Percentiles rank a stretch among this genome's conserved stretches.
phyloP scores from a whole-genome alignment of 2,888 invertebrate species.

The Lottia scabra region DNA sequence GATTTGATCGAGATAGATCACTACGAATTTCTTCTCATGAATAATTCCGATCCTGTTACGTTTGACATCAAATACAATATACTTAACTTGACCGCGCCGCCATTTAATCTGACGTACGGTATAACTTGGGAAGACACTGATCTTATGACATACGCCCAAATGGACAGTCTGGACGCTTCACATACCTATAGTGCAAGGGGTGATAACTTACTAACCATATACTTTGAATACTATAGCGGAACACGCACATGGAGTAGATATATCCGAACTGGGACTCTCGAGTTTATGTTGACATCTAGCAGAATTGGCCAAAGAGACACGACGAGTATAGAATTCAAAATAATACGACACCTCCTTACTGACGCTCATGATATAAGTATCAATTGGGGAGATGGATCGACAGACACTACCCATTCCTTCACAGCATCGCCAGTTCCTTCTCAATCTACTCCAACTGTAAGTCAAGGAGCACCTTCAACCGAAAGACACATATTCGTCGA shows the following conservation, averaged over 20 bases:
- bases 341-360: background rate
- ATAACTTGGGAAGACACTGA: background rate
- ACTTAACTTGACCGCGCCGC: background rate
- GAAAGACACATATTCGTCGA: background rate
- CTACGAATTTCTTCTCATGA: slow-evolving; percentile 1
- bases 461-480: background rate
- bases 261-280: background rate
- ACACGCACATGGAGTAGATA: background rate
- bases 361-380: background rate
- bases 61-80: background rate
- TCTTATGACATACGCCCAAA: background rate
- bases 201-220: background rate
- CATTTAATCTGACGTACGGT: background rate
- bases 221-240: background rate
- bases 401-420: background rate
- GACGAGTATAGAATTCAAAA: background rate
- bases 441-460: background rate
- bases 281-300: background rate
- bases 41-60: background rate
- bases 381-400: background rate
- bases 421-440: background rate
- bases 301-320: background rate
- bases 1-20: background rate
- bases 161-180: background rate
- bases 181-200: background rate